Evolutionary conservation across 2,888 invertebrate genomes (phyloP), one percentile per base, ranked within the genome.

Genomic region (Hirtodrosophila alboralis): DNA sequence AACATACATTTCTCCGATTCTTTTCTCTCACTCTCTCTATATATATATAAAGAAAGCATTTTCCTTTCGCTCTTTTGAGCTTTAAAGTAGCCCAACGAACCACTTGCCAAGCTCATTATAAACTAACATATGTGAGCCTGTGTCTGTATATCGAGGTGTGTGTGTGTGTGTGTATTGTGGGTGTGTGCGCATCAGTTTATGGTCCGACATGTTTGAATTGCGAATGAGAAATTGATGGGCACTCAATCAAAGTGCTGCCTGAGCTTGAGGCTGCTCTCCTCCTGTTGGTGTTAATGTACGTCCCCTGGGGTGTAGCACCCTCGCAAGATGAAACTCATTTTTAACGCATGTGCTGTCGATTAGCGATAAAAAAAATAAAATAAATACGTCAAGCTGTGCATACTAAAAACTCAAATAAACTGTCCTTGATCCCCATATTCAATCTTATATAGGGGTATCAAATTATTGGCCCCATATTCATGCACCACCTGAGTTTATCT

Each of bases 141-240:
- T 31, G 9, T 13, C 26, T 31, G 54, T 38, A 31, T 38, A 13
- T 28, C 21, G 9, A 27, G 16, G 36, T 40, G 49, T 34, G 53
- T 30, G 12, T 44, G 44, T n/a, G 36, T 33, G 36, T 40, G 41
- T 40, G 40, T 4, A 4, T 31, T 27, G 53, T 54, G 44, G 14
- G 34, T 21, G 41, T 36, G 34, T 14, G 27, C 51, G 36, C 71
- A 61, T 76, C 70, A 60, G 65, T 86, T 71, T 76, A 84, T 74
- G 71, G 66, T 56, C 79, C 66, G 60, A 85, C 81, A 80, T 86
- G 81, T 81, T 81, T 81, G 84, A 73, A 86, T 81, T 85, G 68
- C 84, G 71, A 80, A 80, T 86, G 84, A 80, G 81, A 69, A 84
- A 81, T 81, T 81, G 86, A 81, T 81, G 81, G 86, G 62, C 81